Evolutionary conservation across 2,888 invertebrate species (phyloP).

Genomic region (Calameuta pallipes): DNA sequence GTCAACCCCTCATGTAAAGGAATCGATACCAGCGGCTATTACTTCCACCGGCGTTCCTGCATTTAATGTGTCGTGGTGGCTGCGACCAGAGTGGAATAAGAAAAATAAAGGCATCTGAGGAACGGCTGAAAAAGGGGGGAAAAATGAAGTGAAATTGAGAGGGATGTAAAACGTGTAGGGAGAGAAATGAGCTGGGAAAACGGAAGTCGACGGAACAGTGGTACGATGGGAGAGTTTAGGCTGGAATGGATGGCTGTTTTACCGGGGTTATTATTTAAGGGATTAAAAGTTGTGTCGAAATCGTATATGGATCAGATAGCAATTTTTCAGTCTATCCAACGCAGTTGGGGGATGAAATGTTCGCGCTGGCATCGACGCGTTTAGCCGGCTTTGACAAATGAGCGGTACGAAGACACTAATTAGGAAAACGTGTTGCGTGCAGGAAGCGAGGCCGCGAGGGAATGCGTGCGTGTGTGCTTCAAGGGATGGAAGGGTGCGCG

Average conservation of each 20-base stretch:
- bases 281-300: not conserved
- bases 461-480: not conserved
- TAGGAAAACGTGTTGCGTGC: constrained; percentile 22
- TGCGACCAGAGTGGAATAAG: not conserved
- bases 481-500: not conserved
- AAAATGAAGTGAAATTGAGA: not conserved
- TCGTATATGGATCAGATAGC: not conserved
- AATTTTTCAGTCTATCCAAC: not conserved
- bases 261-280: not conserved
- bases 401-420: constrained; percentile 38
- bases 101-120: not conserved
- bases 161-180: no score
- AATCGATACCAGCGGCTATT: not conserved
- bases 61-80: not conserved
- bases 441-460: not conserved
- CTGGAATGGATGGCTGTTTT: not conserved
- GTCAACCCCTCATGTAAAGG: not conserved
- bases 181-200: not conserved
- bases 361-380: not conserved
- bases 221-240: not conserved
- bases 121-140: not conserved
- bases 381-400: constrained; percentile 33
- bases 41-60: not conserved
- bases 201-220: not conserved
- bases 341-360: not conserved